Conservation (phyloP, 2,888 invertebrate genomes). For the Pandemis heparana region DNA sequence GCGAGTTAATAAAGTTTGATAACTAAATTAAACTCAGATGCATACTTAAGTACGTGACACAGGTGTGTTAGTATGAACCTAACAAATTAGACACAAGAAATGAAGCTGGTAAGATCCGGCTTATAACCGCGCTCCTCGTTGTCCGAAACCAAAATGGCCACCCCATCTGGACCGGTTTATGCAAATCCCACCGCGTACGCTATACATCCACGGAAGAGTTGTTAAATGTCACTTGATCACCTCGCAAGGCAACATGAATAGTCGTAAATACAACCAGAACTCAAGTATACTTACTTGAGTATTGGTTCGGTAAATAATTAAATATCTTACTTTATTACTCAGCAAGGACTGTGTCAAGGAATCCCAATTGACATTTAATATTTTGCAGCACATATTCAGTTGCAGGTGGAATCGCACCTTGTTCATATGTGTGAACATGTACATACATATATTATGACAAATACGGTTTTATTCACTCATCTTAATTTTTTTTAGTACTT, state of each 20-base stretch:
- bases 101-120: slow-evolving; percentile 21
- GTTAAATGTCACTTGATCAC: slow-evolving; percentile 80
- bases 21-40: background rate
- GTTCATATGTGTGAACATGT: background rate
- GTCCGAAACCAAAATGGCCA: slow-evolving; percentile 31
- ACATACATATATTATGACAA: background rate
- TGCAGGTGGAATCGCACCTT: background rate
- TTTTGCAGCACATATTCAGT: background rate
- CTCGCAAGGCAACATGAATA: slow-evolving; percentile 49
- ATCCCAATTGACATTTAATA: background rate
- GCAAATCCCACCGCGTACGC: slow-evolving; percentile 54
- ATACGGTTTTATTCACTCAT: background rate
- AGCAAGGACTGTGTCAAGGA: slow-evolving; percentile 2
- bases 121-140: slow-evolving; percentile 21
- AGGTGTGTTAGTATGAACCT: background rate
- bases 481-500: background rate
- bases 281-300: background rate
- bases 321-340: background rate
- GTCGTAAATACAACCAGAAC: slow-evolving; percentile 8
- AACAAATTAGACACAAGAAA: background rate
- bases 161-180: slow-evolving; percentile 63
- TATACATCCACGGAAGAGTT: slow-evolving; percentile 65
- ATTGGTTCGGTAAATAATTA: background rate
- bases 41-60: background rate
- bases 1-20: background rate